Base-by-base conservation (phyloP, 2,888 invertebrate genomes). In the Hoplodrina blanda region DNA sequence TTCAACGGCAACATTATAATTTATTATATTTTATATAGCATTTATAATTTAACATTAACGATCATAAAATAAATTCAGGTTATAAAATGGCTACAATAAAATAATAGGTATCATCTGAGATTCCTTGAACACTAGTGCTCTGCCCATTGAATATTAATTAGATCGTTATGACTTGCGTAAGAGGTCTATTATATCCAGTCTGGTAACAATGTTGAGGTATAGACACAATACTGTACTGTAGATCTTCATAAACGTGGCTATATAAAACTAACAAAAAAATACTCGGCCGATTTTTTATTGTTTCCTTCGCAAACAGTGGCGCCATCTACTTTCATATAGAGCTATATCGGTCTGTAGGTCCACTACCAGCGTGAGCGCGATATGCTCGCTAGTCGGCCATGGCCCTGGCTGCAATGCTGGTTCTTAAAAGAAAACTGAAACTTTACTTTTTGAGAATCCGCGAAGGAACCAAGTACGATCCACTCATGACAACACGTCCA, bases 111-210 rank as follows among this genome's bases (percentile, higher is more conserved):
- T 62, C 57, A 57, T 37, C 64, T 55, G 17, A 64, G 30, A 70
- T 56, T 70, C 50, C 57, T 61, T 63, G 20, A 62, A 67, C 50
- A 74, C 54, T 37, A 63, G 54, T 53, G 54, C 62, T 65, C 20
- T 49, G 67, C 37, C 53, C n/a, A 30, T 69, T 67, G 66, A 82
- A 82, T 60, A 70, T 69, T 76, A 69, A 72, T 71, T 49, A 70
- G 65, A 59, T 76, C 41, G 13, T 65, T 73, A 66, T 61, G 57
- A 63, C 44, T 69, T 74, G 19, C 68, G 37, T 73, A 67, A 75
- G 41, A 72, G 17, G 37, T 55, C 19, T 54, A 53, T 62, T 65
- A 54, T 61, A 37, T 49, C n/a, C 30, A 59, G 44, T 17, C 46
- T 46, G 17, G 11, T 69, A 49, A 62, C 50, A 60, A 68, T 52